These are phyloP conservation scores for Drosophila setifemur DNA, from an alignment of 1,140 invertebrate genomes.

Conservation along the genomic window DNA sequence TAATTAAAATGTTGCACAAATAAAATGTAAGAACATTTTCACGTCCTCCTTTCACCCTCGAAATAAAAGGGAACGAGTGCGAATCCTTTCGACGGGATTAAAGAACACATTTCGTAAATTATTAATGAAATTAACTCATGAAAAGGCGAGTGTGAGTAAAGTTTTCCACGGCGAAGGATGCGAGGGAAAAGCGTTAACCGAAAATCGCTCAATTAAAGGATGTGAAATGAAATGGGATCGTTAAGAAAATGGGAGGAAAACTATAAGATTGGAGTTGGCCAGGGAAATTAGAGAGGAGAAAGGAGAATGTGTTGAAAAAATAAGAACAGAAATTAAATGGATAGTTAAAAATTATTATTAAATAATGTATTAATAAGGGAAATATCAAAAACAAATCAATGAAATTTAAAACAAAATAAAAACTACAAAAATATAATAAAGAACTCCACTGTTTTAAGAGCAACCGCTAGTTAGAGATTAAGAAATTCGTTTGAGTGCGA, in stretches of 20 bases:
- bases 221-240: background rate
- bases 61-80: background rate
- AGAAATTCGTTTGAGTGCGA: too few species aligned
- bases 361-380: too few species aligned
- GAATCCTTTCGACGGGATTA: constrained; percentile 11
- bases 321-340: too few species aligned
- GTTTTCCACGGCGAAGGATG: background rate
- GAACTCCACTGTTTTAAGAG: too few species aligned
- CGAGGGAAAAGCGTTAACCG: background rate
- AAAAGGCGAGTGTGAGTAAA: constrained; percentile 12
- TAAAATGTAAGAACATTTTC: constrained; percentile 50
- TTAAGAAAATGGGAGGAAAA: background rate
- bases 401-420: too few species aligned
- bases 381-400: too few species aligned
- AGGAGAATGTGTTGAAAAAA: too few species aligned
- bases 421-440: too few species aligned
- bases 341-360: too few species aligned
- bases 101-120: constrained; percentile 46
- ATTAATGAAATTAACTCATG: constrained; percentile 56
- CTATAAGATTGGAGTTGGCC: too few species aligned
- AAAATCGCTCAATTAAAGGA: background rate
- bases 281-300: background rate
- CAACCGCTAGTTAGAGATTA: too few species aligned
- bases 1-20: constrained; percentile 65
- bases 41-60: constrained; percentile 11